phyloP scores from a whole-genome alignment of 2,797 vertebrate species.

The Coccyzus lansbergi region DNA sequence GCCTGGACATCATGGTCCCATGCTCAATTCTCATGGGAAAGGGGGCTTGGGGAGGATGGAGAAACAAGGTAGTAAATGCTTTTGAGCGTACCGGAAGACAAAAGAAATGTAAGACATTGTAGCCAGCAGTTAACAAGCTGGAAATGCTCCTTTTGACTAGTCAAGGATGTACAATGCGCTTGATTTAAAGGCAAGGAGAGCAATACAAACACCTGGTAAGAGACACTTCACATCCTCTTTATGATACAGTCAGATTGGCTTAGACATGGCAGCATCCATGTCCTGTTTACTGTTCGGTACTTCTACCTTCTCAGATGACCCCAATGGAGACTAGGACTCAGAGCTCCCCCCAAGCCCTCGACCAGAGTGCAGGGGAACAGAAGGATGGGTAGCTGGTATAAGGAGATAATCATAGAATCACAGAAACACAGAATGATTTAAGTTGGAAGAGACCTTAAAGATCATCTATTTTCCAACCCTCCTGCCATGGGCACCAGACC shows the following conservation, averaged over 20 bases:
- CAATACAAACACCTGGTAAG: neutral
- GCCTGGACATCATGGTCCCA: neutral
- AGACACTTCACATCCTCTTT: neutral
- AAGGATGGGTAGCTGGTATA: neutral
- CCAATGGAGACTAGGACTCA: accelerated
- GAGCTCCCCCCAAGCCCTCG: neutral
- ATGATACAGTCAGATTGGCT: neutral
- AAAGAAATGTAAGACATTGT: neutral
- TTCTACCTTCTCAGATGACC: neutral
- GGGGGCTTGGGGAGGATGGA: neutral
- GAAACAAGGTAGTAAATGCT: neutral
- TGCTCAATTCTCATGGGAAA: neutral
- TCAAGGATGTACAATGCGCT: neutral
- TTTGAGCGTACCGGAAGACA: neutral
- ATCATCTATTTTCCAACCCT: no score
- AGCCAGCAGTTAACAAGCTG: neutral
- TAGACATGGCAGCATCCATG: neutral
- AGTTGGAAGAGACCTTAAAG: no score
- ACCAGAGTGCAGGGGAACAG: neutral
- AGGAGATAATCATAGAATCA: no score
- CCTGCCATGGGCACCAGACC: no score
- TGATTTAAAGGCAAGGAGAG: neutral
- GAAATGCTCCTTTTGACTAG: neutral
- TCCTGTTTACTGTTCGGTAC: neutral
- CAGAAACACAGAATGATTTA: no score